Evolutionary conservation across 2,113 vertebrate genomes (phyloP).

Genomic region (Phoenicopterus ruber): DNA sequence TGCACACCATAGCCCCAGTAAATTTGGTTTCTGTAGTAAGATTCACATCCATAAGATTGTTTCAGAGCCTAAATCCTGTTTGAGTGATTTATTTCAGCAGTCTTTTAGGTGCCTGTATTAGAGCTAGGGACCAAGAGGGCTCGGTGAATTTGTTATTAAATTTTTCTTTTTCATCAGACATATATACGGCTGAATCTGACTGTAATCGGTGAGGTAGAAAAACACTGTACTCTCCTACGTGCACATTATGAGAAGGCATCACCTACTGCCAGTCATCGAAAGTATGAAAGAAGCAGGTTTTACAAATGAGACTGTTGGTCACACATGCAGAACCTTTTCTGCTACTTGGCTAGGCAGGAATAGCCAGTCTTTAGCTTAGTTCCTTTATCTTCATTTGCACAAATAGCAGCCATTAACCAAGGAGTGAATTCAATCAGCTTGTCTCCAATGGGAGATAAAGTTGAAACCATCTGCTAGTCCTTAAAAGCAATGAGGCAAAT

Average conservation of each 20-base stretch:
- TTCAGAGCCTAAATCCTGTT: not conserved
- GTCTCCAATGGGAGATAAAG: conserved; percentile 64
- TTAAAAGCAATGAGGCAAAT: conserved; percentile 67
- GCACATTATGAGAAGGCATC: not conserved
- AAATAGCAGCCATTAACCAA: conserved; percentile 55
- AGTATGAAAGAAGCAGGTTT: not conserved
- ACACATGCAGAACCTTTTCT: not conserved
- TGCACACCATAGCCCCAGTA: not conserved
- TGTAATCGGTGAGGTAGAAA: not conserved
- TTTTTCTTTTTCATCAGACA: not conserved
- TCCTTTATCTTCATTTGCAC: conserved; percentile 62
- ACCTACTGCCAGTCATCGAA: not conserved
- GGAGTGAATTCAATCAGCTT: conserved; percentile 57
- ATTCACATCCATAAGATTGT: not conserved
- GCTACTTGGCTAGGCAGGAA: not conserved
- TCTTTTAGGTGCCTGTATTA: not conserved
- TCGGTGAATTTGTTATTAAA: not conserved
- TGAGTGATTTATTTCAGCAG: not conserved
- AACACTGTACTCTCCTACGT: not conserved
- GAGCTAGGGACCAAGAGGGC: not conserved
- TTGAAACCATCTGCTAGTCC: conserved; percentile 65
- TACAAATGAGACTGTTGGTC: not conserved
- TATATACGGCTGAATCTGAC: not conserved
- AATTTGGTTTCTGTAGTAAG: not conserved
- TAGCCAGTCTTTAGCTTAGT: conserved; percentile 10